Percentiles rank a stretch among this genome's conserved stretches.
Evolutionary conservation across 1,140 invertebrate genomes (phyloP).

Genomic region (Trachelipus rathkii): DNA sequence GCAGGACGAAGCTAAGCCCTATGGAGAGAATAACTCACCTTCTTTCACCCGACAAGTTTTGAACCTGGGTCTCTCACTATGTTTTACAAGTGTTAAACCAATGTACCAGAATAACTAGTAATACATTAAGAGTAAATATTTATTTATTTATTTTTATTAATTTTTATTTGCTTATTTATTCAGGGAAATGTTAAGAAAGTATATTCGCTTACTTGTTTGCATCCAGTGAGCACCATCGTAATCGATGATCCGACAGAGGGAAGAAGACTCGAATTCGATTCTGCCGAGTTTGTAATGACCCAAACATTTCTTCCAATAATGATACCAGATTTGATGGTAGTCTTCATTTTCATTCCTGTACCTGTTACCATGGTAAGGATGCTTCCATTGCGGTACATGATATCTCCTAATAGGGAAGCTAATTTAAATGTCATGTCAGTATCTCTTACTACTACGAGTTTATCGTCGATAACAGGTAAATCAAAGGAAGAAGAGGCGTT

Average conservation of each 20-base stretch:
- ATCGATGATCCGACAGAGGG: not conserved
- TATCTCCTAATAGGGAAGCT: not conserved
- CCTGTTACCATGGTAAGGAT: not conserved
- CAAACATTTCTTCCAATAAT: not conserved
- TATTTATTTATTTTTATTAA: no score
- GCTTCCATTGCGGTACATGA: not conserved
- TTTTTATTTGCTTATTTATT: no score
- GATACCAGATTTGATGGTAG: not conserved
- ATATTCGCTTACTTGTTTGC: not conserved
- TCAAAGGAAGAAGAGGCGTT: not conserved
- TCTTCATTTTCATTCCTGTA: not conserved
- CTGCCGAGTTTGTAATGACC: not conserved
- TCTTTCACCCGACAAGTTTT: no score
- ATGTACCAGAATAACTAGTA: no score
- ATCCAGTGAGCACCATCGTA: slow-evolving; percentile 1
- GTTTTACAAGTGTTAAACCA: no score
- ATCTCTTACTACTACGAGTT: not conserved
- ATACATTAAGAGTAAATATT: no score
- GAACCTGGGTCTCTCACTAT: no score
- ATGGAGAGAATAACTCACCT: no score
- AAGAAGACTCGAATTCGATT: not conserved
- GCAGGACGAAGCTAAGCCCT: no score
- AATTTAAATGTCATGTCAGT: not conserved
- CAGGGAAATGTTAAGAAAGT: no score
- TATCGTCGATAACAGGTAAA: not conserved